Evolutionary conservation across 2,888 invertebrate species (phyloP).

Genomic region (Drosophila falleni): DNA sequence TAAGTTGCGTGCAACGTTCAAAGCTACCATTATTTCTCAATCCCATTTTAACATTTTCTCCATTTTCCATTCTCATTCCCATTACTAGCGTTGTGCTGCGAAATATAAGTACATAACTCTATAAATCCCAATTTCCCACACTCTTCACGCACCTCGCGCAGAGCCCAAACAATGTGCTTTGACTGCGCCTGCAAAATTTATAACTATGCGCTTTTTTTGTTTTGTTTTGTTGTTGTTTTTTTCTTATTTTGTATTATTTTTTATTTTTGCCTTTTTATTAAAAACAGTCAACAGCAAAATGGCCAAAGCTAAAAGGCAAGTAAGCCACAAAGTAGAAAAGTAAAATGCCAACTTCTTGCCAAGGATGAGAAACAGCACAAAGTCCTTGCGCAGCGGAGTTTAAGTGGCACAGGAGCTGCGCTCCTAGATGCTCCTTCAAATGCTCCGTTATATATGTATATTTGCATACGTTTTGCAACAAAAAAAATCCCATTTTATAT

Average conservation of each 20-base stretch:
- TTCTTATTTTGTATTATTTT: conserved; percentile 34
- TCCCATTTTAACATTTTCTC: not conserved
- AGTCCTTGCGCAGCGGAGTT: conserved; percentile 65
- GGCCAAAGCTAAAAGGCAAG: conserved; percentile 78
- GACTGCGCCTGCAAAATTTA: conserved; percentile 73
- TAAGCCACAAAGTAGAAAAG: conserved; percentile 79
- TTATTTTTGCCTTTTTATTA: conserved; percentile 64
- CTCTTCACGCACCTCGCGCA: conserved; percentile 33
- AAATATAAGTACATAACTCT: conserved; percentile 48
- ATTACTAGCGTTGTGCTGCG: conserved; percentile 12
- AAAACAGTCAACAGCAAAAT: conserved; percentile 73
- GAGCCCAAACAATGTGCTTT: conserved; percentile 68
- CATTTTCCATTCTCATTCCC: conserved; percentile 16
- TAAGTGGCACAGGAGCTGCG: conserved; percentile 67
- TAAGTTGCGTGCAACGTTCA: conserved; percentile 66
- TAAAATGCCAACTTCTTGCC: conserved; percentile 74
- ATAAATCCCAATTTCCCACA: conserved; percentile 55
- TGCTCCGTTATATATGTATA: conserved; percentile 34
- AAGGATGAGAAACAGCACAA: conserved; percentile 47
- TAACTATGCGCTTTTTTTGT: conserved; percentile 72
- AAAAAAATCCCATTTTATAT: conserved; percentile 49
- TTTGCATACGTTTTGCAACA: conserved; percentile 74
- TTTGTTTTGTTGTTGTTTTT: conserved; percentile 5
- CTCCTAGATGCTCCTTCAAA: conserved; percentile 43
- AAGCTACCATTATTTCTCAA: conserved; percentile 29